Evolutionary conservation across 2,888 invertebrate species (phyloP).

Genomic region (Tetanocera ferruginea): DNA sequence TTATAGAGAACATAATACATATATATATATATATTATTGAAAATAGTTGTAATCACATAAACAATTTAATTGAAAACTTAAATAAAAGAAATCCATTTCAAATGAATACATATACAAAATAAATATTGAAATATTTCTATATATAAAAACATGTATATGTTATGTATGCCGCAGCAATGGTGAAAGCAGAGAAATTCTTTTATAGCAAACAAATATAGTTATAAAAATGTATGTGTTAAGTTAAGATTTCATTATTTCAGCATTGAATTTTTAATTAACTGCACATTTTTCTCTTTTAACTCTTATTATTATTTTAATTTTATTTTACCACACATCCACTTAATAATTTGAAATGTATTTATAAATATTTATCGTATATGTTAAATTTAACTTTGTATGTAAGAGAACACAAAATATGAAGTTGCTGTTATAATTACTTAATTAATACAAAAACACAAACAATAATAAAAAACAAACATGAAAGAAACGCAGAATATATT

Average conservation of each 20-base stretch:
- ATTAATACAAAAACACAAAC: not conserved
- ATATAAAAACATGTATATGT: constrained; percentile 6
- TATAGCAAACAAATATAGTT: constrained; percentile 1
- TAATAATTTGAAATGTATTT: constrained; percentile 24
- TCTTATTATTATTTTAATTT: constrained; percentile 24
- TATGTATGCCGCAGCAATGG: not conserved
- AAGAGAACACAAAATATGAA: constrained; percentile 8
- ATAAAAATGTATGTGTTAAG: constrained; percentile 1
- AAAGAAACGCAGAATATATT: not conserved
- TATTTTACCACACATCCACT: constrained; percentile 13
- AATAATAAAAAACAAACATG: not conserved
- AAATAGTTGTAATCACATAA: constrained; percentile 32
- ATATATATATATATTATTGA: constrained; percentile 45
- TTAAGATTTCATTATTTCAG: constrained; percentile 9
- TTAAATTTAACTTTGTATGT: not conserved
- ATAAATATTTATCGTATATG: constrained; percentile 10
- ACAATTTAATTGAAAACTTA: constrained; percentile 33
- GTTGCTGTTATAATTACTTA: not conserved
- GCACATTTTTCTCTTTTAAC: not conserved
- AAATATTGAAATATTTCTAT: not conserved
- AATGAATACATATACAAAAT: constrained; percentile 35
- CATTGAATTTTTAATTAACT: not conserved
- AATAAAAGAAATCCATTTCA: constrained; percentile 35
- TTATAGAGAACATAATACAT: constrained; percentile 25
- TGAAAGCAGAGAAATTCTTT: constrained; percentile 4